These are phyloP conservation scores for Tetrapedia diversipes DNA, from an alignment of 2,888 invertebrate species.

Conservation along the genomic window DNA sequence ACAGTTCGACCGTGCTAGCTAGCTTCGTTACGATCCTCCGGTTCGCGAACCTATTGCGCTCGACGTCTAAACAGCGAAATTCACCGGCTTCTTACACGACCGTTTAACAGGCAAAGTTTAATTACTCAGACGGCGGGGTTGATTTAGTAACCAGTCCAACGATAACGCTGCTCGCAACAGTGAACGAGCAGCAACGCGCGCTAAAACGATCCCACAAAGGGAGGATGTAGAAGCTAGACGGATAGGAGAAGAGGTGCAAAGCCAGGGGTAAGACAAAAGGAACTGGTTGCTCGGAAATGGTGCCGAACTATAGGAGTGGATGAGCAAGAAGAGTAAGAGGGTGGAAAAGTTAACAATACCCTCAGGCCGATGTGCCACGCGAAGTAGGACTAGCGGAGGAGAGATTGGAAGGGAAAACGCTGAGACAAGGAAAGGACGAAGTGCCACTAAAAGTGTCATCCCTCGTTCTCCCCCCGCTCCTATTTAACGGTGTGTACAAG, in stretches of 20 bases:
- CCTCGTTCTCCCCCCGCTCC: conserved; percentile 64
- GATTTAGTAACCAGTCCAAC: background rate
- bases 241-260: conserved; percentile 50
- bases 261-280: conserved; percentile 68
- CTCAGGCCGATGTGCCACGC: conserved; percentile 68
- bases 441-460: conserved; percentile 75
- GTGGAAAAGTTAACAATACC: conserved; percentile 76
- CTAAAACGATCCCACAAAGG: conserved; percentile 3
- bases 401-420: conserved; percentile 49
- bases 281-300: conserved; percentile 57
- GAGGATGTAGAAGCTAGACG: background rate
- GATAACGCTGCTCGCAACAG: conserved; percentile 2
- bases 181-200: background rate
- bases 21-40: no score
- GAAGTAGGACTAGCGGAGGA: conserved; percentile 42
- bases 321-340: conserved; percentile 49
- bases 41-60: background rate
- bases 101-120: conserved; percentile 2
- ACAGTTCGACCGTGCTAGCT: no score
- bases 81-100: no score
- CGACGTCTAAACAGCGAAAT: background rate
- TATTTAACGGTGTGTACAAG: conserved; percentile 53
- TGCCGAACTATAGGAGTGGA: conserved; percentile 44
- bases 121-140: background rate
- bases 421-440: conserved; percentile 47